phyloP scores from a whole-genome alignment of 2,888 invertebrate species.

The Parthenolecanium corni region DNA sequence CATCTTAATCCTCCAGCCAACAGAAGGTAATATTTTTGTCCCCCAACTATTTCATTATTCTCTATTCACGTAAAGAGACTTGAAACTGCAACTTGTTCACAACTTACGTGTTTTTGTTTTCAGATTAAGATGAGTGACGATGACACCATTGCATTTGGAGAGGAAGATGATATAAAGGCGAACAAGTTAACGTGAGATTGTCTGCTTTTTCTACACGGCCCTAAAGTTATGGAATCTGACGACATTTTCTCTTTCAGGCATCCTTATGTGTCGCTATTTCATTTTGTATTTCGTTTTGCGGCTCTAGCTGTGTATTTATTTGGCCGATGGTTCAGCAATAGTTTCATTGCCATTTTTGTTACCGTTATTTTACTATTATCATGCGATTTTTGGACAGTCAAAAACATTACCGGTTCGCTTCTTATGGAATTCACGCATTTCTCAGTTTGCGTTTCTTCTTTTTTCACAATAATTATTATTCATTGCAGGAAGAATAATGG shows the following conservation, averaged over 20 bases:
- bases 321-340: slow-evolving; percentile 77
- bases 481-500: slow-evolving; percentile 67
- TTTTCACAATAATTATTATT: background rate
- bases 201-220: too few relatives aligned
- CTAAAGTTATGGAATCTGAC: too few relatives aligned
- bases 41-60: too few relatives aligned
- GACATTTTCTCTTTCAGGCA: too few relatives aligned
- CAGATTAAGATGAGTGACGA: slow-evolving; percentile 72
- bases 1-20: too few relatives aligned
- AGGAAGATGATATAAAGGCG: slow-evolving; percentile 52
- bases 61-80: too few relatives aligned
- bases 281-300: slow-evolving; percentile 71
- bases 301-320: slow-evolving; percentile 81
- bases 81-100: too few relatives aligned
- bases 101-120: background rate
- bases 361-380: slow-evolving; percentile 78
- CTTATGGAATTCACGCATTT: too few relatives aligned
- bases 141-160: slow-evolving; percentile 75
- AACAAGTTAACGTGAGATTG: slow-evolving; percentile 41
- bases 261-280: slow-evolving; percentile 85
- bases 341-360: slow-evolving; percentile 94
- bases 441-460: too few relatives aligned
- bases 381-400: slow-evolving; percentile 98
- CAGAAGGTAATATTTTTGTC: too few relatives aligned
- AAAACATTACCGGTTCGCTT: slow-evolving; percentile 84